Evolutionary conservation across 2,797 vertebrate species (phyloP).

Genomic region (Chelidonichthys spinosus): DNA sequence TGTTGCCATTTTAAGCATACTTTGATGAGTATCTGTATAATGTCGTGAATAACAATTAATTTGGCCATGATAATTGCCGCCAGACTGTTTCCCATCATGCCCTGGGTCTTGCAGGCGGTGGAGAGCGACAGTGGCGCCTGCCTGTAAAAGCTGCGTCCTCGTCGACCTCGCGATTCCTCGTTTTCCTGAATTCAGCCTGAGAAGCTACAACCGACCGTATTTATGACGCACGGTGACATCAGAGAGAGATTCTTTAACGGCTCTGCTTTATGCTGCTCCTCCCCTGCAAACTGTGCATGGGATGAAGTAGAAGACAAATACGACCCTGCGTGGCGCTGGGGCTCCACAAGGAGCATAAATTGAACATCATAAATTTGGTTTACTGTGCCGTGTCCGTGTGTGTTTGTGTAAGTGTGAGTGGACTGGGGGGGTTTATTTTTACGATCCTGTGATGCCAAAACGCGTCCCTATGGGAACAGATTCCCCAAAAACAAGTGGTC

Average conservation of each 20-base stretch:
- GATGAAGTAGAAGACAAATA: constrained; percentile 52
- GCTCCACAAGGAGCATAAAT: constrained; percentile 47
- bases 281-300: constrained; percentile 36
- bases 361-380: constrained; percentile 63
- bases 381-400: constrained; percentile 57
- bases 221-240: constrained; percentile 40
- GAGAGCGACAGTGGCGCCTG: too few relatives aligned
- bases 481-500: constrained; percentile 43
- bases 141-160: too few relatives aligned
- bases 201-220: constrained; percentile 19
- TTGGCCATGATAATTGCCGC: too few relatives aligned
- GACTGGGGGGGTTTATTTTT: constrained; percentile 47
- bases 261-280: constrained; percentile 37
- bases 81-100: too few relatives aligned
- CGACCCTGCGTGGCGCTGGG: constrained; percentile 40
- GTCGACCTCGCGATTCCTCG: too few relatives aligned
- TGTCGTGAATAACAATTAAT: too few relatives aligned
- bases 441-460: constrained; percentile 57
- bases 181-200: neutral
- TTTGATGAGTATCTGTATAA: too few relatives aligned
- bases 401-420: constrained; percentile 67
- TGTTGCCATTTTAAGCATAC: too few relatives aligned
- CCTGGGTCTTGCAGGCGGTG: too few relatives aligned
- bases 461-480: constrained; percentile 45
- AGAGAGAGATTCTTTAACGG: constrained; percentile 49